Evolutionary conservation across 2,797 vertebrate genomes (phyloP), one percentile per base, ranked within the genome.

Genomic region (Ctenosaura bakeri): DNA sequence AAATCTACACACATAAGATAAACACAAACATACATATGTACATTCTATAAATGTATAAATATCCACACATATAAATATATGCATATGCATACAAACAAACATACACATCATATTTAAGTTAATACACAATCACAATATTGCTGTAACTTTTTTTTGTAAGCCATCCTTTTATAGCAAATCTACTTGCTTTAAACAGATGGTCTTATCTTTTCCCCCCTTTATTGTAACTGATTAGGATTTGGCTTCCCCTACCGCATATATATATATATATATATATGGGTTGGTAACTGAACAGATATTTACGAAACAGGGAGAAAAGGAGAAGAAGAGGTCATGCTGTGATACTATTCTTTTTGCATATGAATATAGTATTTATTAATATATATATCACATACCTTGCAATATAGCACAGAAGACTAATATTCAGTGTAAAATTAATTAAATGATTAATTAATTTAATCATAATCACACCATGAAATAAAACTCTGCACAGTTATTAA

Each of bases 201-300:
- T 95, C 94, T 78, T 95, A 81, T 89, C 85, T 32, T 89, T 91
- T 91, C 71, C 73, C 88, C 93, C 95, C 94, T 96, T 96, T 96
- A 92, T 96, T 96, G 95, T 92, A 96, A 95, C 95, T 97, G 95
- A 97, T 97, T 96, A 97, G 92, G 96, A 96, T 97, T 97, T 97
- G 97, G 95, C 95, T 97, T 96, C 95, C 93, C 94, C 95, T 93
- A 96, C 96, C 95, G 95, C 35, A n/a, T 88, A 38, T 56, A 18
- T 88, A 54, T 56, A 35, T 88, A 9, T 88, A 24, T 35, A 29
- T 50, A 95, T 96, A 85, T 95, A 95, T 94, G 93, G 91, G 89
- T 96, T 96, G 91, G 94, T 92, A 95, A 92, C 90, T 91, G 93
- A 95, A 94, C 94, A 95, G 94, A 94, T 95, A 95, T 96, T 95